Evolutionary conservation across 2,888 invertebrate genomes (phyloP).

Genomic region (Brenthis daphne): DNA sequence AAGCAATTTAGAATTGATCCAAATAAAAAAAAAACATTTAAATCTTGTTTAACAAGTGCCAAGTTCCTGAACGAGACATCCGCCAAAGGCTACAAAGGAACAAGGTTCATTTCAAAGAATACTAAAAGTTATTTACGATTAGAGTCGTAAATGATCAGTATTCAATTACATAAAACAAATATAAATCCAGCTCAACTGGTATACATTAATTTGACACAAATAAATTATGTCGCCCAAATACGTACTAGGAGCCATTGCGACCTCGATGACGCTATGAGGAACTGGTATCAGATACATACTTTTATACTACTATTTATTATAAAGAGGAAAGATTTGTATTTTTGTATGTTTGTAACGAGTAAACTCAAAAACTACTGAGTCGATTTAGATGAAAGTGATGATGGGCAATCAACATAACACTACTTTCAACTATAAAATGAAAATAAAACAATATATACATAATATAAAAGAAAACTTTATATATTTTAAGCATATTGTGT

Average conservation of each 20-base stretch:
- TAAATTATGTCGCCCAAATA: conserved; percentile 37
- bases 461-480: neutral
- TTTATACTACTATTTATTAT: no score
- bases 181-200: conserved; percentile 38
- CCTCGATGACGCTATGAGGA: conserved; percentile 25
- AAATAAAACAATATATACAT: neutral
- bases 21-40: conserved; percentile 17
- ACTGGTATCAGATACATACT: conserved; percentile 7
- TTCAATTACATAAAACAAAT: conserved; percentile 38
- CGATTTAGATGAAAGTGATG: no score
- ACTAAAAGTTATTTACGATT: conserved; percentile 34
- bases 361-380: no score
- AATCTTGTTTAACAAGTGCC: conserved; percentile 9
- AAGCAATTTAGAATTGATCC: conserved; percentile 17
- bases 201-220: conserved; percentile 35
- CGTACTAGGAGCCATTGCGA: conserved; percentile 4
- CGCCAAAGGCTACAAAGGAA: conserved; percentile 17
- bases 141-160: conserved; percentile 27
- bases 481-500: no score
- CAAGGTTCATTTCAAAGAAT: conserved; percentile 32
- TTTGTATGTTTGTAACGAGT: no score
- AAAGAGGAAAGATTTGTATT: no score
- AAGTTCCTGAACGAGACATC: conserved; percentile 13
- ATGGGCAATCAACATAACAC: no score
- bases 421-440: neutral